Percentiles rank a stretch among this genome's conserved stretches.
phyloP scores from a whole-genome alignment of 2,797 vertebrate genomes.

The Gallinago stenura region DNA sequence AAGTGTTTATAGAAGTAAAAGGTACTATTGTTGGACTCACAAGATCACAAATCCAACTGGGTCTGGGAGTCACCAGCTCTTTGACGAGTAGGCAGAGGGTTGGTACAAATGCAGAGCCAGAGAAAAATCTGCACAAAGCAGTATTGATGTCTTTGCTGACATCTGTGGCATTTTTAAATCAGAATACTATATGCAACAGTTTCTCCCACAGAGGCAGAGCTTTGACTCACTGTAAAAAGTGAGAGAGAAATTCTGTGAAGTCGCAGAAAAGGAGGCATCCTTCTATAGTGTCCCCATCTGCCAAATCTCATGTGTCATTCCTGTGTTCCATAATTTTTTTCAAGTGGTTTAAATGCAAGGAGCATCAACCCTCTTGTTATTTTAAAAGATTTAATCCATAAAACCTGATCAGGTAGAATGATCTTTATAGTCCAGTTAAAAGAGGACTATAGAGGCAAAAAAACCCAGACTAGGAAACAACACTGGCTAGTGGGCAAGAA shows the following conservation, averaged over 20 bases:
- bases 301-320: neutral
- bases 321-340: neutral
- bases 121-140: slow-evolving; percentile 16
- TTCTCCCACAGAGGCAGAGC: neutral
- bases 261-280: neutral
- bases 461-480: neutral
- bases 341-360: neutral
- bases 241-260: slow-evolving; percentile 17
- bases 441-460: neutral
- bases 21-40: neutral
- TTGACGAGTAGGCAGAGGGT: neutral
- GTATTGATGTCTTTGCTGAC: slow-evolving; percentile 26
- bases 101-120: neutral
- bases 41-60: neutral
- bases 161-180: slow-evolving; percentile 29
- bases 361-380: neutral
- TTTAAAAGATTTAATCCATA: neutral
- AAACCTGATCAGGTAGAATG: neutral
- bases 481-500: neutral
- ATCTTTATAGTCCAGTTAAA: neutral
- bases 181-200: neutral
- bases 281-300: slow-evolving; percentile 4
- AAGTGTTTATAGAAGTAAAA: neutral
- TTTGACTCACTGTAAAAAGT: slow-evolving; percentile 28
- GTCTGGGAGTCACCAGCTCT: neutral